Evolutionary conservation across 2,113 vertebrate genomes (phyloP), one percentile per base, ranked within the genome.

Genomic region (Oryzias woworae): DNA sequence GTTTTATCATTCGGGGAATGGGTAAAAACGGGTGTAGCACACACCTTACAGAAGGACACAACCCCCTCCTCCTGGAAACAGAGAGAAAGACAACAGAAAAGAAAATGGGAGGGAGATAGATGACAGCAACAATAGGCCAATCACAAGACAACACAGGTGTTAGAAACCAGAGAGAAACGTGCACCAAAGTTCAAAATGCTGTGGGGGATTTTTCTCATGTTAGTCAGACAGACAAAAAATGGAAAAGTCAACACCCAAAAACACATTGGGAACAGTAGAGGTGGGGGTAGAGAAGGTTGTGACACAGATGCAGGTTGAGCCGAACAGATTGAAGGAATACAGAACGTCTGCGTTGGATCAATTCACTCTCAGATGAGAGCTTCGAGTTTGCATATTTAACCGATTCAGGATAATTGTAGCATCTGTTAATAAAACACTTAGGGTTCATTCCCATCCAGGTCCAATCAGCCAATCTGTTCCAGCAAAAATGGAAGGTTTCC

Each of bases 1-100:
- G 73, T 83, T 74, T 66, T 73, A 67, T 80, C 77, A 70, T 80
- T 83, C 14, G 15, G 44, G 26, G 72, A 77, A 77, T 87, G 82
- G 83, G 71, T 47, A 64, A 74, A 55, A 74, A 74, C 80, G 70
- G 81, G 74, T 78, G 81, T 77, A 82, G 80, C 86, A 99, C 97
- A 97, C 95, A 99, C 97, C 96, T 99, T 95, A 92, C 95, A 98
- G 93, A 92, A 98, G 92, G 95, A 95, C 93, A 96, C 95, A 92
- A 94, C 93, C 92, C 93, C 96, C 94, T 98, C 95, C 92, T 98
- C 96, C 96, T 98, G 95, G 93, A 95, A 92, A 85, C 76, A 86
- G 80, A 88, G 80, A 87, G 84, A 90, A 77, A 91, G 82, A 54
- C 28, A 52, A 24, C 22, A 47, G n/a, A 69, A 92, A 90, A 91